Evolutionary conservation across 37 sponge, comb jelly and placozoan species (phyloP), one percentile per base, ranked within the genome.

Genomic region (Agelas oroides): DNA sequence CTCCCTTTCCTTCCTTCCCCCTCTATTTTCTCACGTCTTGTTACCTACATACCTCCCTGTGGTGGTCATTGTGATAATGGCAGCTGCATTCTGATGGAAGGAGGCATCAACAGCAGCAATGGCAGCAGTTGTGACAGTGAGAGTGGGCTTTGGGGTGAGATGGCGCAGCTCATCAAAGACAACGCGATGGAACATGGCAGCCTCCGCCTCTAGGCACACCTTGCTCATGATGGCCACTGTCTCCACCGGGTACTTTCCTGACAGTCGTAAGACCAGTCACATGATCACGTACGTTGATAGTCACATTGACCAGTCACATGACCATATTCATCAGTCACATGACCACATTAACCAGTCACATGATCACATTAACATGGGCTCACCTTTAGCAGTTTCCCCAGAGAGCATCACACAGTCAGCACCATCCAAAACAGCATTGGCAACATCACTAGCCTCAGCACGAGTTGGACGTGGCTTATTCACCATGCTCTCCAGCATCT

Each of bases 401-500:
- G 92, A 92, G 67, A 98, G 69, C 98, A 98, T 98, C 39, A 98
- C 95, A 80, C 98, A 98, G 83, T 98, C 98, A 17, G 96, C 85
- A 53, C 98, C 98, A 68, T 98, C 98, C 58, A 96, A 84, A 23
- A 95, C 98, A 59, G 98, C 98, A 82, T 98, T 98, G 33, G 96
- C 98, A 20, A 98, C 98, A 63, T 98, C 98, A 38, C 92, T 92
- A 36, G 91, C 90, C 83, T 98, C 98, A 31, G 98, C 98, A 15
- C 98, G 79, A 27, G 98, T 98, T 15, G 98, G 96, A 62, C 98
- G 92, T 40, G 98, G 98, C 77, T 95, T 93, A 1, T 54, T 59
- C 27, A 95, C 86, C 98, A 98, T 98, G 61, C 98, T 98, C 89
- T 98, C 98, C 77, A 98, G 74, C 98, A 98, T 98, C 91, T 97